These are phyloP conservation scores for Ips nitidus DNA, from an alignment of 1,140 invertebrate species.

Conservation along the genomic window DNA sequence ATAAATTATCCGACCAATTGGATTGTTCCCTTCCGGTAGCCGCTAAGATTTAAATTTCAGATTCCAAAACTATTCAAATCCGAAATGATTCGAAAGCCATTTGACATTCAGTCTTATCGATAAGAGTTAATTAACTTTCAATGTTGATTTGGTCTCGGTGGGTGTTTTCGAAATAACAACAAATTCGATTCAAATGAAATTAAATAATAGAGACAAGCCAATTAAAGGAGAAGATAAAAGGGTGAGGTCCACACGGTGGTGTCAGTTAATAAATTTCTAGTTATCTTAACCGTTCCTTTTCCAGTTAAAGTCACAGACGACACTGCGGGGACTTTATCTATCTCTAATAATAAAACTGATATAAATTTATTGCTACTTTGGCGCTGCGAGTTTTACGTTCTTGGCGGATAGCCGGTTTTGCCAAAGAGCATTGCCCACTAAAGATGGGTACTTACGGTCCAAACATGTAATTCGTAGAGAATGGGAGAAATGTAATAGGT, in stretches of 20 bases:
- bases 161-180: background rate
- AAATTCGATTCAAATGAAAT: background rate
- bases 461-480: constrained; percentile 11
- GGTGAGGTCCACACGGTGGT: background rate
- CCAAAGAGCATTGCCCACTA: constrained; percentile 28
- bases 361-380: constrained; percentile 38
- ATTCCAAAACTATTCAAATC: constrained; percentile 25
- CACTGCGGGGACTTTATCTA: constrained; percentile 36
- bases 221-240: background rate
- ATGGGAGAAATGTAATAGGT: background rate
- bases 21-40: constrained; percentile 27
- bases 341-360: constrained; percentile 38
- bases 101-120: background rate
- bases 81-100: background rate
- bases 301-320: constrained; percentile 17
- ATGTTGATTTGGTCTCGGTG: background rate
- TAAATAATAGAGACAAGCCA: background rate
- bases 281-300: constrained; percentile 35
- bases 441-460: constrained; percentile 22
- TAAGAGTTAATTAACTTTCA: background rate
- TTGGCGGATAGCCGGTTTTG: constrained; percentile 26
- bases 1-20: constrained; percentile 22
- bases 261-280: constrained; percentile 29
- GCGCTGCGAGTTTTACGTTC: constrained; percentile 26
- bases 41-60: constrained; percentile 23